Evolutionary conservation across 64 coral and sea anemone genomes (phyloP).

Genomic region (Astreopora myriophthalma): DNA sequence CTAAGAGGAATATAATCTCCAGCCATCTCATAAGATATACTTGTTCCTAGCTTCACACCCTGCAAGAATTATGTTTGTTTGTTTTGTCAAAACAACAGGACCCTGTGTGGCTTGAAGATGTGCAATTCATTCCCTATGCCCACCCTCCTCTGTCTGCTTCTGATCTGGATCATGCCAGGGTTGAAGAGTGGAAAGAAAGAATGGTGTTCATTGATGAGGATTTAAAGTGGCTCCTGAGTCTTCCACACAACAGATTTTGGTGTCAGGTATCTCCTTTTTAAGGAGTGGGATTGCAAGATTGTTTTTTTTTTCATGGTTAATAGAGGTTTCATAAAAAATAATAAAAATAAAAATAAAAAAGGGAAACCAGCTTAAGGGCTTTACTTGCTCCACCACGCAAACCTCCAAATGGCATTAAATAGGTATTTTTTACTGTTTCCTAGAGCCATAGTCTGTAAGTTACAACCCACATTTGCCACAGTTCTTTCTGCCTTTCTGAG

Average conservation of each 20-base stretch:
- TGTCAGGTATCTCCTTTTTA: constrained; percentile 64
- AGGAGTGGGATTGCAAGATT: too few relatives aligned
- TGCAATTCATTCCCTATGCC: constrained; percentile 73
- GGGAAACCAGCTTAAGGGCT: too few relatives aligned
- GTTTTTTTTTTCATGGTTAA: too few relatives aligned
- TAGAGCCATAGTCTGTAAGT: too few relatives aligned
- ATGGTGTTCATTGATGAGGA: constrained; percentile 79
- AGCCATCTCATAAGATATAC: not conserved
- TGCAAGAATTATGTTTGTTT: not conserved
- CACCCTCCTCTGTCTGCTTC: constrained; percentile 29
- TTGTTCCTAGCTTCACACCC: not conserved
- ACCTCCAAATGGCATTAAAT: too few relatives aligned
- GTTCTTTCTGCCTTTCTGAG: too few relatives aligned
- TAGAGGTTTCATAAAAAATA: too few relatives aligned
- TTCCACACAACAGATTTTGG: constrained; percentile 90
- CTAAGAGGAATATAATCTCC: too few relatives aligned
- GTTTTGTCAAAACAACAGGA: constrained; percentile 35
- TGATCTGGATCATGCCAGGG: constrained; percentile 19
- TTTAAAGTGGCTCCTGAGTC: constrained; percentile 82
- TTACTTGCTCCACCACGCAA: too few relatives aligned
- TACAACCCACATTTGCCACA: too few relatives aligned
- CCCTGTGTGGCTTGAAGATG: constrained; percentile 70
- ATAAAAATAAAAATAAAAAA: too few relatives aligned
- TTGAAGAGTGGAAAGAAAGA: constrained; percentile 93
- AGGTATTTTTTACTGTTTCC: too few relatives aligned